A percentile compares a stretch with the other conserved stretches of the same genome.
These are phyloP conservation scores for Leptinotarsa peninsularis DNA, from an alignment of 2,888 invertebrate genomes.

Conservation along the genomic window DNA sequence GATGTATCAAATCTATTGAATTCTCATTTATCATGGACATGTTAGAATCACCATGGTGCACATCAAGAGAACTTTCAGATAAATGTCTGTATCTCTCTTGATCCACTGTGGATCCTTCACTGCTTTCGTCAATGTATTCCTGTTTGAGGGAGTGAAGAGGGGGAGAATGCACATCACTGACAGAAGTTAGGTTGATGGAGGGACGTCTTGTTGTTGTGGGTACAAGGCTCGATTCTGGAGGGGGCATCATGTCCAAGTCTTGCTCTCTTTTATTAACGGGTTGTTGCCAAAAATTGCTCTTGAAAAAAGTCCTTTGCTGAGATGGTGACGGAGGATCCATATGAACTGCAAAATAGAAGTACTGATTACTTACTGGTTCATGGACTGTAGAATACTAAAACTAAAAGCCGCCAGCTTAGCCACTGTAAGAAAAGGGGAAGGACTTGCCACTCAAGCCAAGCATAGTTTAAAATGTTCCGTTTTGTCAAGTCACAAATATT, in stretches of 20 bases:
- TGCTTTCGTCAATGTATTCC: conserved; percentile 79
- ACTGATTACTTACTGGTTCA: conserved; percentile 57
- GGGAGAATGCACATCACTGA: conserved; percentile 71
- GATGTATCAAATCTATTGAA: conserved; percentile 67
- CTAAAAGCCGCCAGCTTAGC: conserved; percentile 64
- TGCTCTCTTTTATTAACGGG: conserved; percentile 68
- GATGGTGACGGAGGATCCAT: conserved; percentile 53
- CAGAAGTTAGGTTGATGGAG: conserved; percentile 69
- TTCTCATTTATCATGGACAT: conserved; percentile 67
- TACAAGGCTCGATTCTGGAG: conserved; percentile 73
- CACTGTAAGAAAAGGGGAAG: conserved; percentile 64
- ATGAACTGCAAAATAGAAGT: conserved; percentile 64
- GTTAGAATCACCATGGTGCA: conserved; percentile 64
- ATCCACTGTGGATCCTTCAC: conserved; percentile 73
- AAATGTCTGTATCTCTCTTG: conserved; percentile 62
- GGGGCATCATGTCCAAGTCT: conserved; percentile 77
- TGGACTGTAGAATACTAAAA: conserved; percentile 50
- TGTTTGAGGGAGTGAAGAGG: conserved; percentile 72
- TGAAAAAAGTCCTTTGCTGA: conserved; percentile 51
- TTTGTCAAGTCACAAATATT: conserved; percentile 22
- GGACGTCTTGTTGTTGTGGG: conserved; percentile 73
- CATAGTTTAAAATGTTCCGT: conserved; percentile 19
- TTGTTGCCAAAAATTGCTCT: conserved; percentile 58
- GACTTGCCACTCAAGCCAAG: conserved; percentile 65
- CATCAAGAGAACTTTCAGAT: conserved; percentile 66